Evolutionary conservation across 2,113 vertebrate genomes (phyloP).

Genomic region (Pristiophorus japonicus): DNA sequence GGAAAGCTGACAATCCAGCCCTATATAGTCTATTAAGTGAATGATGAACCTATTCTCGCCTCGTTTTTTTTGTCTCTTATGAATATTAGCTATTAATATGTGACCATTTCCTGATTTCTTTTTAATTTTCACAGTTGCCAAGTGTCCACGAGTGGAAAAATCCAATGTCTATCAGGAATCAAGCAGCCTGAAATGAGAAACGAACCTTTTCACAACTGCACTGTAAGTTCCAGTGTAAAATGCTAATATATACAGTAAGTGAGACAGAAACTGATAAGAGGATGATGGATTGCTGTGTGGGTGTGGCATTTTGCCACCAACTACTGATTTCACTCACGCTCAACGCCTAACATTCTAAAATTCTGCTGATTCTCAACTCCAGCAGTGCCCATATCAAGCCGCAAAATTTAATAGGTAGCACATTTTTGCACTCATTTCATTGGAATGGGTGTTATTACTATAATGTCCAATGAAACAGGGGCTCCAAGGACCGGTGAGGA

Average conservation of each 20-base stretch:
- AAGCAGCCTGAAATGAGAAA: neutral
- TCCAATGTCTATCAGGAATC: neutral
- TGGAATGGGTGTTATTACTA: neutral
- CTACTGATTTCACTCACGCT: neutral
- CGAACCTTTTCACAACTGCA: neutral
- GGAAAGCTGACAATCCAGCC: too few relatives aligned
- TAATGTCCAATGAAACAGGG: neutral
- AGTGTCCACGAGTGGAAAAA: neutral
- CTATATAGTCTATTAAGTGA: too few relatives aligned
- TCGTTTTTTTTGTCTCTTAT: neutral
- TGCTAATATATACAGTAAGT: neutral
- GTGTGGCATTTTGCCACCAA: neutral
- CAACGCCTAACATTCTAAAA: neutral
- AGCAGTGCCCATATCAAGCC: neutral
- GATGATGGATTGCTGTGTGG: neutral
- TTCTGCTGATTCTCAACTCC: neutral
- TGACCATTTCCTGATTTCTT: neutral
- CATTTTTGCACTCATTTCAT: neutral
- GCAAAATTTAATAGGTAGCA: neutral
- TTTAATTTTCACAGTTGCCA: neutral
- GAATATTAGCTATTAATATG: neutral
- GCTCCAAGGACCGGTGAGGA: neutral
- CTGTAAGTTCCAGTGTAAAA: neutral
- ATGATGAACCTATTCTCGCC: too few relatives aligned
- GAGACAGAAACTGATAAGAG: neutral